phyloP scores from a whole-genome alignment of 2,113 vertebrate species.

The Motacilla alba region DNA sequence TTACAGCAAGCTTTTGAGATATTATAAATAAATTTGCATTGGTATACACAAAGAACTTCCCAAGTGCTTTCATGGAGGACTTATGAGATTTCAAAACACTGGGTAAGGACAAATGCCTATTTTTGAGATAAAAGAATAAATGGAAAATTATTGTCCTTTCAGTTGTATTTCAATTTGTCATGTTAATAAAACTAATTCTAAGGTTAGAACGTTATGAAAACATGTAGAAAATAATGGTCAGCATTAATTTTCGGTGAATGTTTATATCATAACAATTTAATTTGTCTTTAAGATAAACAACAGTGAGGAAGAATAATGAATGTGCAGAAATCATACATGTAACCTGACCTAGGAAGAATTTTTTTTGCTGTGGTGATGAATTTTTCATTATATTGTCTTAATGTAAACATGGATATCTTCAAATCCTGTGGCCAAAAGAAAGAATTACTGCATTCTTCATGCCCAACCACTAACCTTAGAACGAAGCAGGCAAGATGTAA shows the following conservation, averaged over 20 bases:
- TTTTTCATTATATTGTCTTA: background rate
- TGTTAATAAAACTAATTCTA: background rate
- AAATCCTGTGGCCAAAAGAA: background rate
- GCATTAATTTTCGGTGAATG: background rate
- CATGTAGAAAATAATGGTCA: background rate
- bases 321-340: background rate
- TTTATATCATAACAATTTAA: background rate
- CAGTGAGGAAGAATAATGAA: background rate
- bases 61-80: background rate
- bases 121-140: background rate
- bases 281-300: background rate
- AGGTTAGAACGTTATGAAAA: background rate
- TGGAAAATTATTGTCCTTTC: background rate
- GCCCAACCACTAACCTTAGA: background rate
- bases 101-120: background rate
- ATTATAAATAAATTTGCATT: background rate
- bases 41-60: background rate
- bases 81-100: background rate
- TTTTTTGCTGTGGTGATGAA: background rate
- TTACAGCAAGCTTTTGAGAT: background rate
- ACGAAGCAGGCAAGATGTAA: background rate
- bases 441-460: background rate
- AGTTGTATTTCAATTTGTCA: background rate
- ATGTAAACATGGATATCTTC: background rate
- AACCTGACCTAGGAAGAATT: background rate